Evolutionary conservation across 2,113 vertebrate species (phyloP).

Genomic region (Scartelaos histophorus): DNA sequence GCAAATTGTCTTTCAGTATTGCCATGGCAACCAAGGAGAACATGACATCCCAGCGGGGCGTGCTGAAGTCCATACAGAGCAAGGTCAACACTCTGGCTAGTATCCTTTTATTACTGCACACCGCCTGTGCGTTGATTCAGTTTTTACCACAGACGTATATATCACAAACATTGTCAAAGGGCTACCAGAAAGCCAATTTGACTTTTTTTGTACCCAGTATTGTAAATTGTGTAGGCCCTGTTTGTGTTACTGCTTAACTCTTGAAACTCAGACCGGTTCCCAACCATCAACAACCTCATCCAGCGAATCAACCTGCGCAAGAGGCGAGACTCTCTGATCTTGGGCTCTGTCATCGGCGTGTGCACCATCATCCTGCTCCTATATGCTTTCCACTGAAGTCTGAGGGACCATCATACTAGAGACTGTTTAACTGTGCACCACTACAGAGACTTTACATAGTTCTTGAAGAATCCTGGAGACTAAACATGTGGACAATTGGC

Average conservation of each 20-base stretch:
- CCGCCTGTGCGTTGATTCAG: neutral
- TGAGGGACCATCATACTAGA: constrained; percentile 6
- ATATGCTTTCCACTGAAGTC: constrained; percentile 90
- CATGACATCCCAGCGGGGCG: constrained; percentile 94
- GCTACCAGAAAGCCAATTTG: neutral
- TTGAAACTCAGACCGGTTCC: constrained; percentile 86
- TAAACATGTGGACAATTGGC: constrained; percentile 46
- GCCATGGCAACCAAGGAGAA: constrained; percentile 99
- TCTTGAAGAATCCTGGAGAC: constrained; percentile 43
- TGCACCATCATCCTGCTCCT: constrained; percentile 94
- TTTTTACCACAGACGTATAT: neutral
- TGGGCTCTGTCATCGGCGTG: constrained; percentile 87
- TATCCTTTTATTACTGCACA: constrained; percentile 84
- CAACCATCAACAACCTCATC: constrained; percentile 95
- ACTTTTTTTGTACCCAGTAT: neutral
- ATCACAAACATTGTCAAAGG: neutral
- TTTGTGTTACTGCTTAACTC: constrained; percentile 56
- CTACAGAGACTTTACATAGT: constrained; percentile 37
- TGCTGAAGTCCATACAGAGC: constrained; percentile 96
- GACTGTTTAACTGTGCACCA: constrained; percentile 43
- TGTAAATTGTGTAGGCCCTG: neutral
- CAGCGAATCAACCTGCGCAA: constrained; percentile 97
- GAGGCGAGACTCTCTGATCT: constrained; percentile 92
- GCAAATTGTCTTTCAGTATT: constrained; percentile 80
- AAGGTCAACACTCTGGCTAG: constrained; percentile 97